Evolutionary conservation across 1,140 invertebrate species (phyloP), one percentile per base, ranked within the genome.

Genomic region (Megathymus violae): DNA sequence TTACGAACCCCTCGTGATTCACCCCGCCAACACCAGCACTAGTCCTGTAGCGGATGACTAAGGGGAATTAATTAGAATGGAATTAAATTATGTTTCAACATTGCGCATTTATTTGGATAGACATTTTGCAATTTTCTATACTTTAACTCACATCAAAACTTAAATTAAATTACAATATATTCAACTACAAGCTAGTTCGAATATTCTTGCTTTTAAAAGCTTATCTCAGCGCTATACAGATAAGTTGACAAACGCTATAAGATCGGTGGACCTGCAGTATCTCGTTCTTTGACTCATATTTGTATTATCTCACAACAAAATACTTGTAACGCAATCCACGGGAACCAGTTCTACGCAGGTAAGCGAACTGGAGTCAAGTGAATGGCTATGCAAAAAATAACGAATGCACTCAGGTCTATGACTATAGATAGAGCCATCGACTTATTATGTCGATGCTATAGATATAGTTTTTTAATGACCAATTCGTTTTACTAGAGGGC

Each of bases 361-460:
- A 41, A 54, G 51, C 36, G 38, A 54, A 54, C 51, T 41, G 4
- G 25, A 40, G 31, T 40, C 51, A 41, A 54, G 51, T 54, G 51
- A 54, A 41, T 54, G 51, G 43, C 36, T 25, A 13, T 41, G 38
- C 51, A 54, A 51, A 50, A 16, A 47, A 14, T 16, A 36, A 34
- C 22, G 16, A 51, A 38, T 51, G 15, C 46, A 14, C 27, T 14
- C 27, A 5, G 2, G 19, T n/a, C n/a, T n/a, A n/a, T n/a, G n/a
- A n/a, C n/a, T n/a, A n/a, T n/a, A n/a, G n/a, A n/a, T n/a, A n/a
- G n/a, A n/a, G n/a, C n/a, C n/a, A n/a, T n/a, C n/a, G n/a, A n/a
- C n/a, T n/a, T n/a, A n/a, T n/a, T n/a, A n/a, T n/a, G n/a, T n/a
- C n/a, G n/a, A n/a, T n/a, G n/a, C n/a, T n/a, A n/a, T n/a, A n/a